A percentile compares a stretch with the other conserved stretches of the same genome.
These are phyloP conservation scores for Vollenhovia emeryi DNA, from an alignment of 1,140 invertebrate species.

Conservation along the genomic window DNA sequence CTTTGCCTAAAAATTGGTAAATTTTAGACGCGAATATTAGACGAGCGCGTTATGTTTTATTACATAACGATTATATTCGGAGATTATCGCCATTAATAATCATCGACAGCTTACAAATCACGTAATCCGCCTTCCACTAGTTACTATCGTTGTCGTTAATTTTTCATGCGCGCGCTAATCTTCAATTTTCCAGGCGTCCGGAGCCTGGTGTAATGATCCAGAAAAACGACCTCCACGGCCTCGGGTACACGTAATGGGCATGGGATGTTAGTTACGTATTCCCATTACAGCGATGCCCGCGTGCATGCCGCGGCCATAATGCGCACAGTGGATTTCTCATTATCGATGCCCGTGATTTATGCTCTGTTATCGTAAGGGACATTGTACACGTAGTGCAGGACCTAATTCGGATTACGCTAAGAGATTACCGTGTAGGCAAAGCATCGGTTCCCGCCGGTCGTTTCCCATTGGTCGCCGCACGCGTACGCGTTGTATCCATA, in stretches of 20 bases:
- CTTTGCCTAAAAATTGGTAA: neutral
- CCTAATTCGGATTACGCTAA: constrained; percentile 78
- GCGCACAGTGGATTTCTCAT: constrained; percentile 69
- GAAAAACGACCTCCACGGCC: constrained; percentile 37
- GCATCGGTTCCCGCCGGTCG: constrained; percentile 66
- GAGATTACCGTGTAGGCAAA: constrained; percentile 78
- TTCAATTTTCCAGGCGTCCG: constrained; percentile 49
- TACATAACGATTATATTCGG: neutral
- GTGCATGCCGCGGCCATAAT: constrained; percentile 44
- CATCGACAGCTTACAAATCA: constrained; percentile 29
- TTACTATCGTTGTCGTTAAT: constrained; percentile 37
- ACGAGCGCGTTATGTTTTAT: neutral
- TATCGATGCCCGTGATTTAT: constrained; percentile 80
- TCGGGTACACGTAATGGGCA: constrained; percentile 36
- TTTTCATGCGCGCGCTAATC: constrained; percentile 51
- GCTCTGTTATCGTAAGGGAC: constrained; percentile 78
- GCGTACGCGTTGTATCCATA: constrained; percentile 54
- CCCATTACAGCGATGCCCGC: constrained; percentile 27
- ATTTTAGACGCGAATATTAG: neutral
- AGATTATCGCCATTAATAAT: constrained; percentile 44
- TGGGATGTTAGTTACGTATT: constrained; percentile 53
- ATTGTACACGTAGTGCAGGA: constrained; percentile 73
- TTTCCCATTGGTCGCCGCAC: constrained; percentile 45
- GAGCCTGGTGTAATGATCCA: constrained; percentile 33
- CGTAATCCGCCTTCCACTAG: constrained; percentile 16